Base-by-base conservation (phyloP, 2,113 vertebrate genomes). In the Paradisaea rubra region DNA sequence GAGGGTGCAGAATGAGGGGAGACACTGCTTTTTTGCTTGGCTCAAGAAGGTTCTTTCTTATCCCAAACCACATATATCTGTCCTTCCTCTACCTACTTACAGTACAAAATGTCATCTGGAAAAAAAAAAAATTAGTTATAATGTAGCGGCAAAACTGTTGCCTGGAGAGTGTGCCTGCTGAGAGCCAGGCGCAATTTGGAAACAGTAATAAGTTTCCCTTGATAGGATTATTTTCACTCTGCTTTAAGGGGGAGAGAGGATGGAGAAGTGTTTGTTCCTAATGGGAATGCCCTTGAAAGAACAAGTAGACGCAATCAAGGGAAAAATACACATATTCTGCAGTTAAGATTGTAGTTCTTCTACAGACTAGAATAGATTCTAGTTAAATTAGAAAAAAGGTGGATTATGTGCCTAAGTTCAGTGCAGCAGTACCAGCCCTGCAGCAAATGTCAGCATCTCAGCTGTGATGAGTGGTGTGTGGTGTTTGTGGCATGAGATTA, bases 201-300 rank as follows among this genome's bases (percentile, higher is more conserved):
- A 97, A 96, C 87, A 96, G 94, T 96, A 96, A 95, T 97, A 97
- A 95, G 93, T 97, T 97, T 97, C 94, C 95, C 92, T 97, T 96
- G 94, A 97, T 97, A 93, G 87, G 94, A 93, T 97, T 97, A 95
- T 98, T 94, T 97, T 98, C 94, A 95, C 94, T 95, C 81, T 91
- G 56, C 93, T 98, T 97, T 96, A 97, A 97, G 86, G 86, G 93
- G 79, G 84, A 94, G 93, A 96, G 84, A 88, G 83, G 79, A 94
- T 92, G 81, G 93, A 95, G 95, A 95, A 86, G 53, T 91, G 86
- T 93, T 92, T 94, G 81, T 96, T 97, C 94, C 93, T 88, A 97
- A 95, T 95, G 89, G 94, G 86, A 95, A 83, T 97, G 94, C 76
- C 94, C 95, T 97, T 96, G 88, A 97, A 97, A 96, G 91, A 96